A percentile compares a stretch with the other conserved stretches of the same genome.
phyloP scores from a whole-genome alignment of 1,140 invertebrate species.

The Aricia agestis region DNA sequence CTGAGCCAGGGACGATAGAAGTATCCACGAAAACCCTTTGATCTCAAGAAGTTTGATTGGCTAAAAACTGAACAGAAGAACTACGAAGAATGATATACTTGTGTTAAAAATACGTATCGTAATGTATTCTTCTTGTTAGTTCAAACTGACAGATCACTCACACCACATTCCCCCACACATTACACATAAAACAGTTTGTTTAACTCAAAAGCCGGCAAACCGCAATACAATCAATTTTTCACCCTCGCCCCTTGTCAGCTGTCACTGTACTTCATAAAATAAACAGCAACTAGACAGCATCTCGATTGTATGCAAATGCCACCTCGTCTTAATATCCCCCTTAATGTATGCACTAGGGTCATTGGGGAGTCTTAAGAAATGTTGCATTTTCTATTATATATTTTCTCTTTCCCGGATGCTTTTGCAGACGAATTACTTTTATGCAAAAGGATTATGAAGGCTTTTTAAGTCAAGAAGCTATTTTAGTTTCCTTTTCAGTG shows the following conservation, averaged over 20 bases:
- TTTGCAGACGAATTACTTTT: neutral
- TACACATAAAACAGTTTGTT: neutral
- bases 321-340: neutral
- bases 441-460: neutral
- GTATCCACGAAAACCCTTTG: too few species aligned
- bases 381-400: neutral
- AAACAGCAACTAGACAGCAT: neutral
- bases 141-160: too few species aligned
- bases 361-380: neutral
- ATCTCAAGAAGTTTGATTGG: too few species aligned
- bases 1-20: too few species aligned
- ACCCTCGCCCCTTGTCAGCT: neutral
- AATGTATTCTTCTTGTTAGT: too few species aligned
- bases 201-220: neutral
- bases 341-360: constrained; percentile 20
- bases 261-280: constrained; percentile 6
- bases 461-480: neutral
- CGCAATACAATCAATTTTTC: neutral
- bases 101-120: too few species aligned
- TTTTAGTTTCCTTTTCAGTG: neutral
- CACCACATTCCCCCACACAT: neutral
- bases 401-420: neutral
- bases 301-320: constrained; percentile 11
- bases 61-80: too few species aligned
- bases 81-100: too few species aligned